These are phyloP conservation scores for Shargacucullia verbasci DNA, from an alignment of 2,888 invertebrate species.

Conservation along the genomic window DNA sequence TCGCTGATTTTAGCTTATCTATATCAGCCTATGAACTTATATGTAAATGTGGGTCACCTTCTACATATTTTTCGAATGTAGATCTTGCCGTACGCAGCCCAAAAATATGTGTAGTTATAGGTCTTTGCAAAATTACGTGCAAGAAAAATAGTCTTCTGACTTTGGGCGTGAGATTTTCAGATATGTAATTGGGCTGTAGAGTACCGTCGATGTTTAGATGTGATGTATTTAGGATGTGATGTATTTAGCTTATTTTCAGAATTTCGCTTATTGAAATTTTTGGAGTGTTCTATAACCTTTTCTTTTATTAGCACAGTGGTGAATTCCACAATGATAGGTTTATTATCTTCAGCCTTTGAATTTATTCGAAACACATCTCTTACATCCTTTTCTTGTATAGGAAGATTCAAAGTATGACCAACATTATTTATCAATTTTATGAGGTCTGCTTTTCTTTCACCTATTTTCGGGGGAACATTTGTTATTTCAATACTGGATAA, in stretches of 20 bases:
- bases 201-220: background rate
- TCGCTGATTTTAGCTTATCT: background rate
- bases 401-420: background rate
- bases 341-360: too few relatives aligned
- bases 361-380: background rate
- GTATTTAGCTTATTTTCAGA: background rate
- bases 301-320: background rate
- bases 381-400: background rate
- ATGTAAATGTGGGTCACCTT: background rate
- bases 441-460: background rate
- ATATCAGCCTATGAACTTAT: background rate
- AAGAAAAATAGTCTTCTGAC: background rate
- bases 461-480: background rate
- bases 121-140: background rate
- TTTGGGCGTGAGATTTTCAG: background rate
- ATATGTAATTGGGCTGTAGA: background rate
- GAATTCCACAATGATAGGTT: too few relatives aligned
- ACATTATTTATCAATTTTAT: background rate
- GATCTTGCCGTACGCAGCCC: background rate
- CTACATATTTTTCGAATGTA: background rate
- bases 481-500: background rate
- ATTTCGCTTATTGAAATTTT: background rate
- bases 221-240: too few relatives aligned
- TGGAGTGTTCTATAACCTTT: background rate
- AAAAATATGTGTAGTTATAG: background rate